Conservation (phyloP, 1,140 invertebrate species). For the Drosophila chauvacae region DNA sequence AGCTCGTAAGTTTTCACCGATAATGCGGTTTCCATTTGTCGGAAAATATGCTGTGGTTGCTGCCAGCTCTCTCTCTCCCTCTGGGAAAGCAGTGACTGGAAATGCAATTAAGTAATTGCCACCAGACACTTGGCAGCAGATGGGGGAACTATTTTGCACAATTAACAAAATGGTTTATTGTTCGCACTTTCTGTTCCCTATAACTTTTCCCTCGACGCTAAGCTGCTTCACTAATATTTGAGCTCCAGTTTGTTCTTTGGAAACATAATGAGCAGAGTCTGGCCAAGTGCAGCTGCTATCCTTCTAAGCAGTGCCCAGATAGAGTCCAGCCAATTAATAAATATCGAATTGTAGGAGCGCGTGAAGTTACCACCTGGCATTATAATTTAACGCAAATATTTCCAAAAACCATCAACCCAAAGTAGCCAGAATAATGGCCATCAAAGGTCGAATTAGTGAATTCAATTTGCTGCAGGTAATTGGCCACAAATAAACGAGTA, state of each 20-base stretch:
- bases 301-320: neutral
- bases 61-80: neutral
- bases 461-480: constrained; percentile 46
- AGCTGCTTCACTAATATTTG: constrained; percentile 2
- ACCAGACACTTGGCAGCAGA: neutral
- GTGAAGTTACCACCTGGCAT: constrained; percentile 6
- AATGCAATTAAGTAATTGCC: constrained; percentile 64
- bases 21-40: constrained; percentile 25
- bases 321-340: neutral
- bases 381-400: constrained; percentile 22
- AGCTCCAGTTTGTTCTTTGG: neutral
- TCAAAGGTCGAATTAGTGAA: constrained; percentile 6
- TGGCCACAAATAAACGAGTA: constrained; percentile 44
- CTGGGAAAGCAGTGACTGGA: constrained; percentile 8
- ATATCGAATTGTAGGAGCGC: neutral
- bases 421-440: constrained; percentile 6
- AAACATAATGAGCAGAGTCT: constrained; percentile 10
- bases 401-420: constrained; percentile 4
- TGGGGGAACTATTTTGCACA: constrained; percentile 6
- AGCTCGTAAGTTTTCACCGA: constrained; percentile 4
- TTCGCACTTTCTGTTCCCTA: constrained; percentile 13
- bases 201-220: neutral
- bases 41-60: constrained; percentile 24
- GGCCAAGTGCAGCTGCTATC: constrained; percentile 4
- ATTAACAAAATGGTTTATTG: constrained; percentile 31